Base-by-base conservation (phyloP, 2,888 invertebrate species). In the Spisula subtruncata region DNA sequence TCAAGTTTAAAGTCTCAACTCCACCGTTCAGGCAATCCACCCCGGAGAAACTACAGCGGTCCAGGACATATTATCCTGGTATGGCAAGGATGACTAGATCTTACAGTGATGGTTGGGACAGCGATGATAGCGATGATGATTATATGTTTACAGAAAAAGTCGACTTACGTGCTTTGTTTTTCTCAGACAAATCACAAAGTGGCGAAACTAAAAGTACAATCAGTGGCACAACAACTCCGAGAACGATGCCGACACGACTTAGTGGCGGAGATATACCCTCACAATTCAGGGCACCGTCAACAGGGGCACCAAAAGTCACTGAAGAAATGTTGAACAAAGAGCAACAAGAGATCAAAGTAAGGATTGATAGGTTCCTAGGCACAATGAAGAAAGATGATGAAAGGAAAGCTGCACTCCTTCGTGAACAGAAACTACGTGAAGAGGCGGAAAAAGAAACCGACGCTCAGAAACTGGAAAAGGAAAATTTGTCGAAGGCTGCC, bases 91-190 rank as follows among this genome's bases (percentile, higher is more conserved):
- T 82, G 4, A 88, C 86, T 20, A 75, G 89, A 25, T 89, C 93
- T 8, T 86, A 87, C 71, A 92, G 92, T 85, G 90, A 90, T 54
- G 90, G 88, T 14, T 93, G 93, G 93, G 90, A 93, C 35, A 91
- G 90, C 66, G 91, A 91, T 83, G 88, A 90, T 51, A 71, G 71
- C 29, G 93, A 93, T 56, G 94, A 94, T 89, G 94, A 94, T 83
- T 90, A 90, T 56, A 84, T 86, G 25, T 89, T 89, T 25, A 92
- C 92, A 35, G 94, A 95, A 25, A 93, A 92, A 81, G 92, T 95
- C 20, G 95, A 95, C 83, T 89, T 95, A 60, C 89, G 94, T 56
- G 94, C 94, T 20, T 83, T 95, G 80, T 90, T 95, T 25, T 95
- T 94, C 87, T 93, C 93, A 10, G 87, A 93, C 48, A 93, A 93